A percentile compares a stretch with the other conserved stretches of the same genome.
phyloP scores from a whole-genome alignment of 2,113 vertebrate species.

The Ptilorrhoa leucosticta region DNA sequence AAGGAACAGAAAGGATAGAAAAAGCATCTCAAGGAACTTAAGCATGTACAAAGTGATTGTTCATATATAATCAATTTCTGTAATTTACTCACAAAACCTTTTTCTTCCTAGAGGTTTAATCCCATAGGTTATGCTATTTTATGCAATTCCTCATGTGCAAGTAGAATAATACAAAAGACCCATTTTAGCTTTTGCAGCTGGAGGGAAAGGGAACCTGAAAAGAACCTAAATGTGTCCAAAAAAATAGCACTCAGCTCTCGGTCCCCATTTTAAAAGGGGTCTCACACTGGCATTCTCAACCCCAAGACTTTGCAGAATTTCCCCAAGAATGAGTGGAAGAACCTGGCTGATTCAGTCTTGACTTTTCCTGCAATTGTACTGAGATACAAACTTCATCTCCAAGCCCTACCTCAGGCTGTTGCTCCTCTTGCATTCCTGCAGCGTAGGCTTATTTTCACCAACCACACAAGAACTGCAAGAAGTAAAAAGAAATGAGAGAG shows the following conservation, averaged over 20 bases:
- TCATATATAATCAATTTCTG: neutral
- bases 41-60: neutral
- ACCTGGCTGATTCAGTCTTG: neutral
- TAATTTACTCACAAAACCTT: neutral
- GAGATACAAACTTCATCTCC: neutral
- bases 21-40: neutral
- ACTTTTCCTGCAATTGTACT: neutral
- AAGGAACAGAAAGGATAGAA: neutral
- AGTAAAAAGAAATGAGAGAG: neutral
- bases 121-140: neutral
- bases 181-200: neutral
- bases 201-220: neutral
- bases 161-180: neutral
- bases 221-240: neutral
- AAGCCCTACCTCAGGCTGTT: conserved; percentile 63
- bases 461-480: conserved; percentile 28
- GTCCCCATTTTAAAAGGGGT: neutral
- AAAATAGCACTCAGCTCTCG: neutral
- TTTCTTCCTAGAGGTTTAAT: neutral
- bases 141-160: neutral
- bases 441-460: neutral
- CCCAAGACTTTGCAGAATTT: neutral
- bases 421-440: conserved; percentile 57
- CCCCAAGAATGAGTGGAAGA: neutral
- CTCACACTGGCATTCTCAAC: neutral